phyloP scores from a whole-genome alignment of 2,888 invertebrate genomes.

The Phanerotoma sp. region DNA sequence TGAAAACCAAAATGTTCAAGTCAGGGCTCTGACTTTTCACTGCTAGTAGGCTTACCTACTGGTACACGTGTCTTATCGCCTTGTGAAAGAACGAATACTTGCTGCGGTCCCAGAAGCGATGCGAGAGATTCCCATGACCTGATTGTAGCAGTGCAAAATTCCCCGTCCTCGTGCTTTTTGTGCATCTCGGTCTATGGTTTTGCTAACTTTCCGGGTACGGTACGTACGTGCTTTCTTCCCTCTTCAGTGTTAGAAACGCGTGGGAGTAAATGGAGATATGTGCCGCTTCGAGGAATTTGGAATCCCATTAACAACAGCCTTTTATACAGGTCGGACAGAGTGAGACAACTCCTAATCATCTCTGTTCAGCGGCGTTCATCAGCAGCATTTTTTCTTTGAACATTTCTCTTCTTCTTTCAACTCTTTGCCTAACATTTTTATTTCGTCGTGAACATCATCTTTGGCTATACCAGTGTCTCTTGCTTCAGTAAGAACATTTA shows the following conservation, averaged over 20 bases:
- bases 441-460: slow-evolving; percentile 6
- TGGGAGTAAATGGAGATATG: slow-evolving; percentile 36
- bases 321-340: slow-evolving; percentile 31
- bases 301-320: slow-evolving; percentile 31
- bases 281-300: slow-evolving; percentile 24
- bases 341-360: slow-evolving; percentile 33
- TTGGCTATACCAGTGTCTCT: neutral
- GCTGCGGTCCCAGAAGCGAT: slow-evolving; percentile 29
- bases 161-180: slow-evolving; percentile 16
- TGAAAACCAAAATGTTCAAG: slow-evolving; percentile 44
- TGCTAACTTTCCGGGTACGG: slow-evolving; percentile 39
- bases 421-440: slow-evolving; percentile 19
- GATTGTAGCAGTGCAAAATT: slow-evolving; percentile 24
- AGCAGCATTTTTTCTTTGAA: slow-evolving; percentile 20
- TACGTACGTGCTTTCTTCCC: slow-evolving; percentile 38
- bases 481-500: too few relatives aligned
- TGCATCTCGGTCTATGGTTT: slow-evolving; percentile 14
- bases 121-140: slow-evolving; percentile 27
- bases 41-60: slow-evolving; percentile 50
- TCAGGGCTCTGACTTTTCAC: slow-evolving; percentile 51
- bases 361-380: slow-evolving; percentile 35
- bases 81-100: slow-evolving; percentile 40
- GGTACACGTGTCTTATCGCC: slow-evolving; percentile 50
- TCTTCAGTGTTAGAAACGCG: slow-evolving; percentile 31
- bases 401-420: slow-evolving; percentile 13